Evolutionary conservation across 2,113 vertebrate genomes (phyloP).

Genomic region (Notothenia coriiceps): DNA sequence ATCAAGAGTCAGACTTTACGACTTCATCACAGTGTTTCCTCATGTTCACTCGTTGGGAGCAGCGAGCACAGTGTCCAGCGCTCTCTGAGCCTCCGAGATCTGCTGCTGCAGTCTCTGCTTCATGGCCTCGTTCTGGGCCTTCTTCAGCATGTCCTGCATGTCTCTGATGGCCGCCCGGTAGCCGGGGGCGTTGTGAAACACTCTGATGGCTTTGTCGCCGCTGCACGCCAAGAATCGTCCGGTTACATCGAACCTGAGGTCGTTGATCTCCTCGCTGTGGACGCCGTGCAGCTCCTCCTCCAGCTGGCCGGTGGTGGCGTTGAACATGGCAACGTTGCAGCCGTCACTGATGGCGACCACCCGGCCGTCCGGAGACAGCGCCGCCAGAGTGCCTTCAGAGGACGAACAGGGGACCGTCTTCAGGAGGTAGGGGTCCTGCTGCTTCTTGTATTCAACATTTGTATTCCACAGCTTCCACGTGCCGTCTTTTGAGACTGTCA

Average conservation of each 20-base stretch:
- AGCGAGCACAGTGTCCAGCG: conserved; percentile 84
- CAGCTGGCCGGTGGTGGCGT: conserved; percentile 81
- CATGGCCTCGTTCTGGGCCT: conserved; percentile 87
- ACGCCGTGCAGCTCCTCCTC: conserved; percentile 88
- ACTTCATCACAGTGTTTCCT: conserved; percentile 10
- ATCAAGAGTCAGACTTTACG: neutral
- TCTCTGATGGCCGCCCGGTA: conserved; percentile 90
- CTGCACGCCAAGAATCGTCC: conserved; percentile 89
- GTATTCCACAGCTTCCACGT: conserved; percentile 98
- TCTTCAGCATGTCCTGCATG: conserved; percentile 90
- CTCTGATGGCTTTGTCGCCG: conserved; percentile 88
- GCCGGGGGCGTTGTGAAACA: conserved; percentile 92
- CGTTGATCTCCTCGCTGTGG: conserved; percentile 83
- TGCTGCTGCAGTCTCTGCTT: conserved; percentile 92
- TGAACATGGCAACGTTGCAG: conserved; percentile 85
- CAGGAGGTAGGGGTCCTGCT: conserved; percentile 95
- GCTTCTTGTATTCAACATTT: conserved; percentile 94
- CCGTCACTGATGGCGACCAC: conserved; percentile 87
- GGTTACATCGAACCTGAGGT: conserved; percentile 90
- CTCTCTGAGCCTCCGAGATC: conserved; percentile 86
- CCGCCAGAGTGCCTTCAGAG: conserved; percentile 81
- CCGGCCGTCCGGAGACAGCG: conserved; percentile 90
- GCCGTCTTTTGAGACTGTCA: conserved; percentile 92
- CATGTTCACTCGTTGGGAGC: conserved; percentile 67
- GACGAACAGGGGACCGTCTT: conserved; percentile 85